phyloP scores from a whole-genome alignment of 53 echinoderm and acorn worm species.

The Actinopyga echinites region DNA sequence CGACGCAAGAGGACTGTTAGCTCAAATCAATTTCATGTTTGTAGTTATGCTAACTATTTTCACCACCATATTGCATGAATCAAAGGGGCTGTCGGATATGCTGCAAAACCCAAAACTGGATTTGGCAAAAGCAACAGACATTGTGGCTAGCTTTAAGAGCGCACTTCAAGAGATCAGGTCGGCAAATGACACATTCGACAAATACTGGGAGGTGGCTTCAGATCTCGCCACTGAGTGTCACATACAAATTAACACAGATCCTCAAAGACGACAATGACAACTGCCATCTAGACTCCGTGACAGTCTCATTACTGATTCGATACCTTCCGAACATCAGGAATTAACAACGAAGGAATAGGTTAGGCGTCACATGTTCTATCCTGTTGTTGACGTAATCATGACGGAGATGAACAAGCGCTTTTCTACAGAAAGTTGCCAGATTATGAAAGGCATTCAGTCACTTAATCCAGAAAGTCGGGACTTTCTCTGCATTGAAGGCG shows the following conservation, averaged over 20 bases:
- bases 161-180: conserved; percentile 4
- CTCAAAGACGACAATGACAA: conserved; percentile 18
- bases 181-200: background rate
- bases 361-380: conserved; percentile 2
- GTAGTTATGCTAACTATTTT: conserved; percentile 39
- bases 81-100: conserved; percentile 38
- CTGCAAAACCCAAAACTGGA: conserved; percentile 27
- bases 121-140: conserved; percentile 35
- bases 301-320: background rate
- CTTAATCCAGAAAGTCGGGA: background rate
- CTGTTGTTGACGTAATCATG: background rate
- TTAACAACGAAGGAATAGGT: conserved; percentile 2
- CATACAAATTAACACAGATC: conserved; percentile 6
- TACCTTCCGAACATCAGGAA: background rate
- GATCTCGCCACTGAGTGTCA: conserved; percentile 5
- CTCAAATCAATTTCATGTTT: conserved; percentile 11
- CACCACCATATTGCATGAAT: conserved; percentile 7
- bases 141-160: conserved; percentile 19
- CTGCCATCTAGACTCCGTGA: background rate
- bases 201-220: conserved; percentile 8
- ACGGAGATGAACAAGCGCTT: conserved; percentile 24
- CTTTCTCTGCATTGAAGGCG: conserved; percentile 4
- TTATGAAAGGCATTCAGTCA: conserved; percentile 17
- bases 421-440: conserved; percentile 16
- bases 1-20: conserved; percentile 25